Conservation (phyloP, 1,140 invertebrate genomes). For the Lamellibrachia luymesi region DNA sequence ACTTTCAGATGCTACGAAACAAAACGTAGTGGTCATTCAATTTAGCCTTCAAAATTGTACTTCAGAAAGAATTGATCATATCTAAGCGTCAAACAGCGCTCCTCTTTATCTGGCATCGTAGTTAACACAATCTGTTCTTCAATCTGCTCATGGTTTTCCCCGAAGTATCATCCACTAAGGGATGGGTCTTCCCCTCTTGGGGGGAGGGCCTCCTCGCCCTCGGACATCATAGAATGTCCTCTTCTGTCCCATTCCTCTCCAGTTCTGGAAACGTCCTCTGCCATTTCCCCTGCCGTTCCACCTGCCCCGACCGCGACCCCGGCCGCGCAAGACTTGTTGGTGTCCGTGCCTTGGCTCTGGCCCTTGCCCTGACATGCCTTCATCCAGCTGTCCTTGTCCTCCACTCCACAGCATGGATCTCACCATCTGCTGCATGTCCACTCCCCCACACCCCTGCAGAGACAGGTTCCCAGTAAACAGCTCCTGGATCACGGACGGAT, state of each 20-base stretch:
- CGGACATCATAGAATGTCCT: background rate
- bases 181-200: background rate
- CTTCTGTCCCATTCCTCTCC: background rate
- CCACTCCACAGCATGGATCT: background rate
- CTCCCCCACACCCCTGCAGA: background rate
- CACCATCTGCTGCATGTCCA: conserved; percentile 3
- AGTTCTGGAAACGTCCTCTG: background rate
- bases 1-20: background rate
- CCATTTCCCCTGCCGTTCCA: background rate
- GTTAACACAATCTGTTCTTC: background rate
- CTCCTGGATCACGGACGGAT: background rate
- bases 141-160: background rate
- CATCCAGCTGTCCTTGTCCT: background rate
- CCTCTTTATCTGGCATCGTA: background rate
- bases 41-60: background rate
- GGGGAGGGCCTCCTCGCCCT: background rate
- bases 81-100: background rate
- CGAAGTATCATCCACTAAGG: background rate
- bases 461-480: background rate
- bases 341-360: background rate
- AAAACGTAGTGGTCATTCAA: background rate
- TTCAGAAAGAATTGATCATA: background rate
- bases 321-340: no score
- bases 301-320: background rate
- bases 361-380: no score